phyloP scores from a whole-genome alignment of 2,113 vertebrate species.

The Fukomys damarensis region DNA sequence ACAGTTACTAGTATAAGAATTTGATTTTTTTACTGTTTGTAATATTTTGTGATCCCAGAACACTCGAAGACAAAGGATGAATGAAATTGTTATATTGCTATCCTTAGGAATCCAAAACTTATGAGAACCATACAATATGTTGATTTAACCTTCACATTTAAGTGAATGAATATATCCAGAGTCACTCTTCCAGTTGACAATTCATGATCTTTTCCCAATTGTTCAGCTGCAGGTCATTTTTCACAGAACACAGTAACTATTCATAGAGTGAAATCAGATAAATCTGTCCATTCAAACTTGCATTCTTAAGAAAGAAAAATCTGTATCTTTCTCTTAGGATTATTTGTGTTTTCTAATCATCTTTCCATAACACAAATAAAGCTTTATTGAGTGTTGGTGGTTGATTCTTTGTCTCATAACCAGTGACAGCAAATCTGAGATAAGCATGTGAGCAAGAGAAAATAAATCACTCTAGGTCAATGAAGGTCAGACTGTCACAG shows the following conservation, averaged over 20 bases:
- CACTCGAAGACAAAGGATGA: background rate
- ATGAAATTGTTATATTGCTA: background rate
- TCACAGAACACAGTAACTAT: background rate
- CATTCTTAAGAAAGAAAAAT: background rate
- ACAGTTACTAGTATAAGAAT: background rate
- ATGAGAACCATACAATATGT: background rate
- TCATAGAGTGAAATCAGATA: background rate
- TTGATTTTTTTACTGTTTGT: background rate
- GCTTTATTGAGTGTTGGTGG: background rate
- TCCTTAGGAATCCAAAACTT: background rate
- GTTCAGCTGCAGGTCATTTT: background rate
- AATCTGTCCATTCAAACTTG: background rate
- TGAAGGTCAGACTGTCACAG: accelerated
- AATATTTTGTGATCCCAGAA: background rate
- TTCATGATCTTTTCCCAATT: background rate
- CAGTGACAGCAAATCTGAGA: background rate
- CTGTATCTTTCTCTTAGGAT: background rate
- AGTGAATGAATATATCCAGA: background rate
- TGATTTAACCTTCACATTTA: background rate
- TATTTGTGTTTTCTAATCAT: background rate
- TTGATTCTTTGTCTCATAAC: background rate
- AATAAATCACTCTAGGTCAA: background rate
- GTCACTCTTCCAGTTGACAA: background rate
- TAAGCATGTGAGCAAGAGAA: background rate
- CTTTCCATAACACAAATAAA: background rate